Evolutionary conservation across 1,140 invertebrate species (phyloP).

Genomic region (Muscidifurax raptorellus): DNA sequence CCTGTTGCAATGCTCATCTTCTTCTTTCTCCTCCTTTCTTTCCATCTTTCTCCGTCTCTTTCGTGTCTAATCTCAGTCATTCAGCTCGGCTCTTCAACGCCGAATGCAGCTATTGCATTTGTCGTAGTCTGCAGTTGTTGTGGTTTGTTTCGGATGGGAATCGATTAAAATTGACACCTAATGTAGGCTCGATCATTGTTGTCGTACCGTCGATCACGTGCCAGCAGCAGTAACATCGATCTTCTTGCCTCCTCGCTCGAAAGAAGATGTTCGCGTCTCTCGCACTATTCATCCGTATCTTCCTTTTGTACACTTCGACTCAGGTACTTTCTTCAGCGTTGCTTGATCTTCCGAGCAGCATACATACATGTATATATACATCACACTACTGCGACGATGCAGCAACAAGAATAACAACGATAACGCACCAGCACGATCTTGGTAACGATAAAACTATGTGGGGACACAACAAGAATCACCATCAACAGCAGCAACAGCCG

Average conservation of each 20-base stretch:
- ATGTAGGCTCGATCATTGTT: slow-evolving; percentile 34
- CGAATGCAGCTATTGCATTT: background rate
- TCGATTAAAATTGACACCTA: slow-evolving; percentile 49
- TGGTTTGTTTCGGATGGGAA: background rate
- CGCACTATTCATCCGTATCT: background rate
- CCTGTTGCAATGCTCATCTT: background rate
- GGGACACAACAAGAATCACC: background rate
- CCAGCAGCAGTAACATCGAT: background rate
- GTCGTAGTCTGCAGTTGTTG: background rate
- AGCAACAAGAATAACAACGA: background rate
- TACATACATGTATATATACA: background rate
- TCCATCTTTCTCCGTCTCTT: background rate
- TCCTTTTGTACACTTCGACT: slow-evolving; percentile 43
- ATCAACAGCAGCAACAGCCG: too few species aligned
- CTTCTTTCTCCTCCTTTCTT: too few species aligned
- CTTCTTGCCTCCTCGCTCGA: background rate
- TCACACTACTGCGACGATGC: background rate
- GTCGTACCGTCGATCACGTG: background rate
- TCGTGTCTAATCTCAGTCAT: background rate
- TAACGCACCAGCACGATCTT: background rate
- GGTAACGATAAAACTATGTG: background rate
- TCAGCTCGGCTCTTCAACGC: background rate
- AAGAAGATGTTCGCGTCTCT: background rate
- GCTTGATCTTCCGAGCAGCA: background rate
- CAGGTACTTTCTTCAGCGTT: slow-evolving; percentile 25